Conservation (phyloP, 1,140 invertebrate species). For the Eupeodes corollae region DNA sequence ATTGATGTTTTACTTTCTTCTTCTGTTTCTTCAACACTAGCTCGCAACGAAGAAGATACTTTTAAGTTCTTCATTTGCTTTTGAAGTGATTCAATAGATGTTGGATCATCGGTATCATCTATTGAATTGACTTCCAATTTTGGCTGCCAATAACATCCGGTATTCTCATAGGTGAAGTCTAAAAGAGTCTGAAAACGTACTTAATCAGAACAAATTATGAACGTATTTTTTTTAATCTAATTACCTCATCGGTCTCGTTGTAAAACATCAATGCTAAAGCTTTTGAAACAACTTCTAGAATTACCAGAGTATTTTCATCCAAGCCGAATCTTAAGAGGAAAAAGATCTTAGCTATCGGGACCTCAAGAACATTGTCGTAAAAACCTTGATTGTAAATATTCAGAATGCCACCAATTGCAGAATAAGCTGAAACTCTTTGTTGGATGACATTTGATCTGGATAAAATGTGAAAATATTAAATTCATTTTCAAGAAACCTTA, state of each 20-base stretch:
- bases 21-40: constrained; percentile 34
- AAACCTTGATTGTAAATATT: constrained; percentile 57
- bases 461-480: constrained; percentile 2
- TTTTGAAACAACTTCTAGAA: constrained; percentile 59
- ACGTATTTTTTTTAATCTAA: constrained; percentile 8
- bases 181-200: constrained; percentile 33
- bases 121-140: constrained; percentile 41
- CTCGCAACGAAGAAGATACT: constrained; percentile 13
- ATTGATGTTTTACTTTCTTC: constrained; percentile 53
- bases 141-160: constrained; percentile 51
- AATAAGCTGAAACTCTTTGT: constrained; percentile 67
- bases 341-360: constrained; percentile 58
- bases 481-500: neutral
- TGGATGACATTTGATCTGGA: constrained; percentile 55
- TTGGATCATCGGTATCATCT: constrained; percentile 12
- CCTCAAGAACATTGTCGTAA: constrained; percentile 54
- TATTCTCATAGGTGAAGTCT: constrained; percentile 56
- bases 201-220: constrained; percentile 6
- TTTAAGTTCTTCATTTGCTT: constrained; percentile 23
- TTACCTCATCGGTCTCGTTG: constrained; percentile 64
- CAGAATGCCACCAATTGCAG: constrained; percentile 66
- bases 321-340: constrained; percentile 72
- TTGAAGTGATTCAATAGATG: constrained; percentile 23
- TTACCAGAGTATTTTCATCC: constrained; percentile 65
- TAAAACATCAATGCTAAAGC: constrained; percentile 61